A percentile compares a stretch with the other conserved stretches of the same genome.
These are phyloP conservation scores for Trichonephila inaurata DNA, from an alignment of 1,140 invertebrate species.

Conservation along the genomic window DNA sequence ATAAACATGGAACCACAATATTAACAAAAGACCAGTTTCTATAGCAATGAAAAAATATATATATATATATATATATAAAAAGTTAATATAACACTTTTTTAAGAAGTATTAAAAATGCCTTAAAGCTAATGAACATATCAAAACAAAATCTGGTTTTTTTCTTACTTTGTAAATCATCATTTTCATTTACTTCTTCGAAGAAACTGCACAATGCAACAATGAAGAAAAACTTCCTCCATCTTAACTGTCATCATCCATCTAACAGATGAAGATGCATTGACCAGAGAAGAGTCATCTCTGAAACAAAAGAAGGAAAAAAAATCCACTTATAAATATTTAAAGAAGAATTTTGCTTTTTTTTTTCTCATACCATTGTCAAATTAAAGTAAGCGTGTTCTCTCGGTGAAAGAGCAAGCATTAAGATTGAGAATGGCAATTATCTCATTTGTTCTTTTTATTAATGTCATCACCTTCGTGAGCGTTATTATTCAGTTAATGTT, in stretches of 20 bases:
- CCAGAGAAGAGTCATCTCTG: neutral
- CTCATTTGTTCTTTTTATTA: neutral
- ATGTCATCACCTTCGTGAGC: neutral
- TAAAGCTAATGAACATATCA: no score
- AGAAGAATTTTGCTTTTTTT: neutral
- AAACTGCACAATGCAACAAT: neutral
- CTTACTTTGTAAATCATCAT: constrained; percentile 67
- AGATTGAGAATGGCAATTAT: neutral
- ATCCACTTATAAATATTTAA: neutral
- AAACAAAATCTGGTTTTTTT: neutral
- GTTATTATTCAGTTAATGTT: constrained; percentile 1
- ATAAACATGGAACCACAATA: no score
- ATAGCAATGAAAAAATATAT: no score
- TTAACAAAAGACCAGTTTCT: no score
- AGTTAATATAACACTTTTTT: no score
- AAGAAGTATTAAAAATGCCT: no score
- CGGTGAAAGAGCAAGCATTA: neutral
- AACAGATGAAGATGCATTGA: constrained; percentile 25
- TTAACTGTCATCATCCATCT: constrained; percentile 32
- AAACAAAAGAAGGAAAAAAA: constrained; percentile 4
- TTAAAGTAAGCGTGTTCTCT: neutral
- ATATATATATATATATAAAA: no score
- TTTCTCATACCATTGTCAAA: neutral
- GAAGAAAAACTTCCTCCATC: neutral
- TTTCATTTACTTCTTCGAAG: constrained; percentile 1